A percentile compares a stretch with the other conserved stretches of the same genome.
These are phyloP conservation scores for Harpalus rufipes DNA, from an alignment of 2,888 invertebrate species.

Conservation along the genomic window DNA sequence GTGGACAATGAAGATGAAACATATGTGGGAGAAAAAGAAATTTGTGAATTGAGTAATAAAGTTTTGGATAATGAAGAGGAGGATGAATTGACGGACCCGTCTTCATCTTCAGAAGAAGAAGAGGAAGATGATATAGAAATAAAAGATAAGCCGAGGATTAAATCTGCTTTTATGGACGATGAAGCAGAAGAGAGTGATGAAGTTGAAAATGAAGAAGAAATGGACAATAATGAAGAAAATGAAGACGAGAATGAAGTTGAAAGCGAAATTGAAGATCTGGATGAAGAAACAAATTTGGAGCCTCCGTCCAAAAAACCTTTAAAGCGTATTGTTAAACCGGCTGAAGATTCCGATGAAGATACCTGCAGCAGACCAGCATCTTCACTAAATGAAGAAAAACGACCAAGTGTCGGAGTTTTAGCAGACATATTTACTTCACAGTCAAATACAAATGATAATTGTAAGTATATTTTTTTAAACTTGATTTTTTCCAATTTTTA, in stretches of 20 bases:
- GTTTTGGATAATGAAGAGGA: conserved; percentile 78
- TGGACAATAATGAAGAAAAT: conserved; percentile 70
- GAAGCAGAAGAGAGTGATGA: conserved; percentile 69
- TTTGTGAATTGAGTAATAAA: conserved; percentile 74
- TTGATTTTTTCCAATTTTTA: not conserved
- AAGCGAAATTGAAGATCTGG: conserved; percentile 71
- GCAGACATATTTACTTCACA: not conserved
- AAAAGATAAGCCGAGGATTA: conserved; percentile 70
- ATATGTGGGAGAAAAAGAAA: conserved; percentile 66
- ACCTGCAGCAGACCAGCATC: conserved; percentile 51
- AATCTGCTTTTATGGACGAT: conserved; percentile 74
- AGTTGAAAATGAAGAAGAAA: conserved; percentile 69
- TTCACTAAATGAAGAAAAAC: not conserved
- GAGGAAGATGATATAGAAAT: conserved; percentile 77
- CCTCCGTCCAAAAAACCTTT: conserved; percentile 71
- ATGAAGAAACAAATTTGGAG: conserved; percentile 69
- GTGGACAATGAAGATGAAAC: conserved; percentile 75
- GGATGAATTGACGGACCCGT: conserved; percentile 79
- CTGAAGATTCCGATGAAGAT: conserved; percentile 54
- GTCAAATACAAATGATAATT: not conserved
- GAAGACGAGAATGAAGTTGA: conserved; percentile 73
- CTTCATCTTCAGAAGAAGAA: conserved; percentile 77
- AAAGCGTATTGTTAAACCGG: conserved; percentile 72
- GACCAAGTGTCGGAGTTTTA: not conserved
- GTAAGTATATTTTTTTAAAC: not conserved